phyloP scores from a whole-genome alignment of 2,888 invertebrate genomes.

The Perizoma affinitatum region DNA sequence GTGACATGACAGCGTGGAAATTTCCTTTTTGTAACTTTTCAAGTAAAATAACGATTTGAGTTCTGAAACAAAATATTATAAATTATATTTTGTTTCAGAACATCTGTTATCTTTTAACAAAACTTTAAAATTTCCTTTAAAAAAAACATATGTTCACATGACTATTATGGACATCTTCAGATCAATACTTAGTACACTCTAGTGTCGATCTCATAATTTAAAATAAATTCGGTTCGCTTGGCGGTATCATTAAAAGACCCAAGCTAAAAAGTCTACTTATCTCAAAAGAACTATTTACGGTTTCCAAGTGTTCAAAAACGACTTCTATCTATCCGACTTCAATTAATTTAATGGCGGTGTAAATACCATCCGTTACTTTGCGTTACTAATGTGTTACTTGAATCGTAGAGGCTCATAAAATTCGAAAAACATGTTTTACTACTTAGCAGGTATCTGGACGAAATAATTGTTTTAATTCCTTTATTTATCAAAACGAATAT shows the following conservation, averaged over 20 bases:
- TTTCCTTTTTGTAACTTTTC: too few relatives aligned
- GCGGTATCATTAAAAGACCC: neutral
- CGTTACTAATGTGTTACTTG: neutral
- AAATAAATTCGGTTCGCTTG: neutral
- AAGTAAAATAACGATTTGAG: neutral
- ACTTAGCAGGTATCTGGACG: too few relatives aligned
- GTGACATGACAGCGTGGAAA: constrained; percentile 3
- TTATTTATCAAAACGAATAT: too few relatives aligned
- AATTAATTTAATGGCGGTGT: constrained; percentile 18
- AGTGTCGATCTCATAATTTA: neutral
- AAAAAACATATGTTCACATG: too few relatives aligned
- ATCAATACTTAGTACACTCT: neutral
- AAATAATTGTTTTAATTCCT: too few relatives aligned
- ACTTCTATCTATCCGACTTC: constrained; percentile 9
- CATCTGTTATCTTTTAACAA: too few relatives aligned
- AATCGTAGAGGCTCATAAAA: constrained; percentile 13
- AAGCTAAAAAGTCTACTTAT: neutral
- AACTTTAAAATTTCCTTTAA: too few relatives aligned
- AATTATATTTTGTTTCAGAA: too few relatives aligned
- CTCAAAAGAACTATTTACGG: neutral
- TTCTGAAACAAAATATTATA: neutral
- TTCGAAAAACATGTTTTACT: constrained; percentile 28
- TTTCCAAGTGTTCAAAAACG: constrained; percentile 12
- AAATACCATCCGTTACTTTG: constrained; percentile 8
- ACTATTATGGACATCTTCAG: too few relatives aligned